phyloP scores from a whole-genome alignment of 2,113 vertebrate genomes.

The Jaculus jaculus region DNA sequence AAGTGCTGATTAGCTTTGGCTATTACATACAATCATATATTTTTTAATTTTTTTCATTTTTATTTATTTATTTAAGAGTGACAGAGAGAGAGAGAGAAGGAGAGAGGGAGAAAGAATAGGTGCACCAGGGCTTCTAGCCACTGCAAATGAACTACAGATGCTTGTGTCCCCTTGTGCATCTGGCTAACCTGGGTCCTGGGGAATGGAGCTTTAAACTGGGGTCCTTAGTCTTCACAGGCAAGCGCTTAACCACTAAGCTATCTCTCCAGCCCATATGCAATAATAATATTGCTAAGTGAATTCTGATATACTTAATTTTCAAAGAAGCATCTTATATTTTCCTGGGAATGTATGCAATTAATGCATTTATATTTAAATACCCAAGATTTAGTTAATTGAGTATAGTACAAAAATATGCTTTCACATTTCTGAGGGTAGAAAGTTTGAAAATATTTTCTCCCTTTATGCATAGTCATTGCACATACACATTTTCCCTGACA shows the following conservation, averaged over 20 bases:
- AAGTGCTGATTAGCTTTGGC: constrained; percentile 39
- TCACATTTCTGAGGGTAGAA: constrained; percentile 73
- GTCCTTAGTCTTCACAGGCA: too few species aligned
- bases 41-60: too few species aligned
- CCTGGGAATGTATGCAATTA: constrained; percentile 62
- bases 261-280: too few species aligned
- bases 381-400: constrained; percentile 79
- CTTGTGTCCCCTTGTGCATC: too few species aligned
- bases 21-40: constrained; percentile 60
- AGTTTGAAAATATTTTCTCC: constrained; percentile 80
- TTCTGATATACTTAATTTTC: constrained; percentile 55
- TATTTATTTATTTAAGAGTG: too few species aligned
- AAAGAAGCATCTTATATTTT: constrained; percentile 73
- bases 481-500: constrained; percentile 82
- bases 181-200: too few species aligned
- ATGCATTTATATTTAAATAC: constrained; percentile 77
- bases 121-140: too few species aligned
- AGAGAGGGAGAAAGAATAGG: too few species aligned
- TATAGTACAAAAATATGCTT: constrained; percentile 73
- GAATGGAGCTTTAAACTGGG: too few species aligned
- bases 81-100: too few species aligned
- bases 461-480: constrained; percentile 83
- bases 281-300: constrained; percentile 61
- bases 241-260: too few species aligned
- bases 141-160: too few species aligned